Conservation (phyloP, 2,797 vertebrate species). For the Mycteria americana region DNA sequence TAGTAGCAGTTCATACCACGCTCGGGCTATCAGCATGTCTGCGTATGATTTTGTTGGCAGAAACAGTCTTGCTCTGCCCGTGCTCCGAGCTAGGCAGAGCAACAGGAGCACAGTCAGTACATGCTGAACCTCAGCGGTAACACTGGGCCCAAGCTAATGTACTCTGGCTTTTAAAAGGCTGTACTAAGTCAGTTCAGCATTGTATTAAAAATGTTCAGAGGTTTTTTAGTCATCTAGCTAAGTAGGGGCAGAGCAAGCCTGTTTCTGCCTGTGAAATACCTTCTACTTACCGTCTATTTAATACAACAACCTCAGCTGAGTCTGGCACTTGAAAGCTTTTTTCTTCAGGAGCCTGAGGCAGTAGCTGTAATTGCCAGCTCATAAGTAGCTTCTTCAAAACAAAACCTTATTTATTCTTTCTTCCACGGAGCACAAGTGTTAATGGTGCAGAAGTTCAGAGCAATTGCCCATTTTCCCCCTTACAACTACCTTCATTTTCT, state of each 20-base stretch:
- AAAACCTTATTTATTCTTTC: constrained; percentile 11
- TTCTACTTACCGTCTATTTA: neutral
- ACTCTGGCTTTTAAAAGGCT: neutral
- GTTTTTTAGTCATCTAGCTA: neutral
- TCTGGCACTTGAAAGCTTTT: neutral
- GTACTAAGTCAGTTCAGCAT: neutral
- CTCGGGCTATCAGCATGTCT: fast-evolving
- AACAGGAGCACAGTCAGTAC: fast-evolving
- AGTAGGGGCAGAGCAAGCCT: neutral
- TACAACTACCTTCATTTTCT: neutral
- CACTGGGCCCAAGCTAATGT: fast-evolving
- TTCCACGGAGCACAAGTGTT: neutral
- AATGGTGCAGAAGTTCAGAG: neutral
- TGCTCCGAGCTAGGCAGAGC: neutral
- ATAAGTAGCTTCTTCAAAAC: neutral
- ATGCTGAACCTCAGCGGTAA: neutral
- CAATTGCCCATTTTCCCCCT: neutral
- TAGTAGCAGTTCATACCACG: neutral
- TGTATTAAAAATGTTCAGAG: neutral
- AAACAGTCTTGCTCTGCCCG: neutral
- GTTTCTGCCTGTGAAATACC: neutral
- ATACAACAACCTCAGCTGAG: neutral
- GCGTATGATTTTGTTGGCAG: neutral
- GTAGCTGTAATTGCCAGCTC: constrained; percentile 11
- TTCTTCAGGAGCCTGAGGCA: constrained; percentile 8